A percentile compares a stretch with the other conserved stretches of the same genome.
Evolutionary conservation across 2,888 invertebrate species (phyloP).

Genomic region (Galerucella nymphaeae): DNA sequence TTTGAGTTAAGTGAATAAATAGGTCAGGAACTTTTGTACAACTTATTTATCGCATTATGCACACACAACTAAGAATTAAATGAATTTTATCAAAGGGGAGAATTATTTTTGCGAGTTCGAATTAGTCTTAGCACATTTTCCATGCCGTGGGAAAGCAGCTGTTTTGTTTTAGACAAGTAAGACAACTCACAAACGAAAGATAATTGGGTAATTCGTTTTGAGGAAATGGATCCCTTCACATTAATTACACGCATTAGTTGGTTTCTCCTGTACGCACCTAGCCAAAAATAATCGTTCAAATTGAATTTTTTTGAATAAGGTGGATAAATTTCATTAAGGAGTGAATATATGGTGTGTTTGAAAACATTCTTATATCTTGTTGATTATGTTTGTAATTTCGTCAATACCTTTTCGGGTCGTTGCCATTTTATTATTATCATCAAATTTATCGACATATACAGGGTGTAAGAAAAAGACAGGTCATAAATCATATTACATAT

Average conservation of each 20-base stretch:
- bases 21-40: neutral
- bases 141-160: neutral
- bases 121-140: constrained; percentile 2
- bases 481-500: too few species aligned
- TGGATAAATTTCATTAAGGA: too few species aligned
- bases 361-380: too few species aligned
- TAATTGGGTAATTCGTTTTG: constrained; percentile 21
- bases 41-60: neutral
- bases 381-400: too few species aligned
- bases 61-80: neutral
- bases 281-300: constrained; percentile 1
- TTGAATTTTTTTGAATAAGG: neutral
- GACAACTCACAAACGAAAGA: constrained; percentile 17
- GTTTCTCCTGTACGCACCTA: constrained; percentile 2
- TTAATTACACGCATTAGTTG: constrained; percentile 15
- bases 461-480: too few species aligned
- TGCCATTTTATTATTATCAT: too few species aligned
- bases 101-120: constrained; percentile 1
- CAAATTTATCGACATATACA: too few species aligned
- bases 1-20: neutral
- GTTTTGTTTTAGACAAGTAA: constrained; percentile 19
- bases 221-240: neutral
- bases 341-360: too few species aligned
- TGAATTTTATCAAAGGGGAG: neutral
- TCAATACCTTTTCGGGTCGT: too few species aligned